phyloP scores from a whole-genome alignment of 2,113 vertebrate genomes.

The Cnemophilus loriae region DNA sequence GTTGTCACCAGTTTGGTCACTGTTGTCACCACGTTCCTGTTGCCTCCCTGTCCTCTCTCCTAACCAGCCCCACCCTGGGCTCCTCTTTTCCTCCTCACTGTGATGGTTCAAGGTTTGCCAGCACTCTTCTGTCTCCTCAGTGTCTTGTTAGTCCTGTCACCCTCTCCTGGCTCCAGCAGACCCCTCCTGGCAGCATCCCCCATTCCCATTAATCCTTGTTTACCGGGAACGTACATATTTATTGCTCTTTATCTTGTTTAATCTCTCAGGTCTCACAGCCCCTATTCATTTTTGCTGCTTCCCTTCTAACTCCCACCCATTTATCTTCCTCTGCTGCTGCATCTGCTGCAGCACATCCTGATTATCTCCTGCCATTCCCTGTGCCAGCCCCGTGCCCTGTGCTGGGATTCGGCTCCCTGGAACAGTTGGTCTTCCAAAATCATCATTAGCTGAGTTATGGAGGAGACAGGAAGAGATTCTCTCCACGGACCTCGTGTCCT shows the following conservation, averaged over 20 bases:
- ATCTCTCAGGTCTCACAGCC: constrained; percentile 6
- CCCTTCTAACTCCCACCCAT: neutral
- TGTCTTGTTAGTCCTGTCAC: neutral
- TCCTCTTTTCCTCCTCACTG: neutral
- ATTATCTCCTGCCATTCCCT: neutral
- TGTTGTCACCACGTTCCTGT: neutral
- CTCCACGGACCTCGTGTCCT: neutral
- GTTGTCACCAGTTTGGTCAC: neutral
- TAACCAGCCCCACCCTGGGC: neutral
- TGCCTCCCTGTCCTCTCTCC: neutral
- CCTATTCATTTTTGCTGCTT: neutral
- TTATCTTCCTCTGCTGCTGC: constrained; percentile 19
- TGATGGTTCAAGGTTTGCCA: neutral
- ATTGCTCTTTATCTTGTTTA: constrained; percentile 44
- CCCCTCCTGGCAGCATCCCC: neutral
- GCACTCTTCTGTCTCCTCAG: neutral
- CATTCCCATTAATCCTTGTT: constrained; percentile 35
- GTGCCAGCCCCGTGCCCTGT: neutral
- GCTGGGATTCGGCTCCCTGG: neutral
- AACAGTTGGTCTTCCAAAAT: neutral
- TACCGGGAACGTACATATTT: constrained; percentile 24
- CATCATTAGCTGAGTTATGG: neutral
- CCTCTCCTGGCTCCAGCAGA: neutral
- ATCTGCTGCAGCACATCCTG: neutral
- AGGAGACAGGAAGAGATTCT: neutral